Percentiles rank a stretch among this genome's conserved stretches.
phyloP scores from a whole-genome alignment of 2,113 vertebrate species.

The Polypterus senegalus region DNA sequence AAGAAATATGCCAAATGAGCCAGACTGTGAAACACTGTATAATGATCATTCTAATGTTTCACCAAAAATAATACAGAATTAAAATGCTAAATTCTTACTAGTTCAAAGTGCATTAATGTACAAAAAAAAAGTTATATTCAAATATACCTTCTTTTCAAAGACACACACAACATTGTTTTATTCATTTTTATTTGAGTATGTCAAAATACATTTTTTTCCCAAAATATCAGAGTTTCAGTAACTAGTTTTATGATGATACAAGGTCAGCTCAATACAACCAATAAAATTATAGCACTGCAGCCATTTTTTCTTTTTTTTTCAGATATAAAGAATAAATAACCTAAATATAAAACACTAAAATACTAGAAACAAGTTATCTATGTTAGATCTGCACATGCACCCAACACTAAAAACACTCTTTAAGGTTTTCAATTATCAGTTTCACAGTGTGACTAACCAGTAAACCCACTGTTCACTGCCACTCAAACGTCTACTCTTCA shows the following conservation, averaged over 20 bases:
- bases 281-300: conserved; percentile 72
- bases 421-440: conserved; percentile 1
- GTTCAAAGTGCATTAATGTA: too few species aligned
- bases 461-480: conserved; percentile 13
- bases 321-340: conserved; percentile 80
- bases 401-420: conserved; percentile 50
- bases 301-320: conserved; percentile 45
- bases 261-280: conserved; percentile 73
- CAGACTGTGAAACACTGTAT: too few species aligned
- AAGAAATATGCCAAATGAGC: too few species aligned
- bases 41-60: too few species aligned
- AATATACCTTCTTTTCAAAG: conserved; percentile 2
- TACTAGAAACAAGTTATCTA: conserved; percentile 66
- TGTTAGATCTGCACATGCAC: conserved; percentile 61
- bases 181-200: conserved; percentile 76
- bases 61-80: too few species aligned
- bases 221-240: conserved; percentile 70
- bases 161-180: conserved; percentile 57
- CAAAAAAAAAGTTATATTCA: background rate
- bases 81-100: too few species aligned
- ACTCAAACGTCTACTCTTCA: conserved; percentile 20
- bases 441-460: background rate
- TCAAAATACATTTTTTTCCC: conserved; percentile 75
- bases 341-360: conserved; percentile 80
- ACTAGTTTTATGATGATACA: conserved; percentile 76